Evolutionary conservation across 1,140 invertebrate species (phyloP).

Genomic region (Sitophilus oryzae): DNA sequence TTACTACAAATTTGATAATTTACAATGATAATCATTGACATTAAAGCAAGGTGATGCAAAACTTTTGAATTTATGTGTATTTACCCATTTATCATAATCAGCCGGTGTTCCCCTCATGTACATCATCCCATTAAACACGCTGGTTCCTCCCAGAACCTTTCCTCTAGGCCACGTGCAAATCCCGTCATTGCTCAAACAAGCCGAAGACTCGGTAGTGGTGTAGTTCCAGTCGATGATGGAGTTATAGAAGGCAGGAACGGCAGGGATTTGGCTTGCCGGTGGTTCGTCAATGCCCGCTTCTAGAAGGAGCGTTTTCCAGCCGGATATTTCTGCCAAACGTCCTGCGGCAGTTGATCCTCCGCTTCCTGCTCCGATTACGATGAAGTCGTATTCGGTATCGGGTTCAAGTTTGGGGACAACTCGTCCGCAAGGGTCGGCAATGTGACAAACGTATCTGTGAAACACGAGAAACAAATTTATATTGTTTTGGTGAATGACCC

Average conservation of each 20-base stretch:
- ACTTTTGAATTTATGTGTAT: no score
- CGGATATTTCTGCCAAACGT: slow-evolving; percentile 64
- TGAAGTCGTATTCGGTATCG: slow-evolving; percentile 12
- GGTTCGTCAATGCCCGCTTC: slow-evolving; percentile 57
- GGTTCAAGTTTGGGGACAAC: slow-evolving; percentile 9
- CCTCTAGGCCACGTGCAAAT: slow-evolving; percentile 49
- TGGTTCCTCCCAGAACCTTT: slow-evolving; percentile 55
- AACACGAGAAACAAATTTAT: background rate
- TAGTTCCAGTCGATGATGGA: slow-evolving; percentile 57
- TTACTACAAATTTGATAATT: no score
- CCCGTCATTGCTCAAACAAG: slow-evolving; percentile 49
- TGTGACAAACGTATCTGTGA: slow-evolving; percentile 5
- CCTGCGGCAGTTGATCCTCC: slow-evolving; percentile 73
- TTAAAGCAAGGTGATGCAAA: no score
- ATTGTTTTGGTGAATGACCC: background rate
- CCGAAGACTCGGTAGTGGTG: slow-evolving; percentile 51
- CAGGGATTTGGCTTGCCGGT: slow-evolving; percentile 1
- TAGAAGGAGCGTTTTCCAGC: slow-evolving; percentile 68
- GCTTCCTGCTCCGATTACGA: slow-evolving; percentile 52
- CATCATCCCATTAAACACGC: slow-evolving; percentile 58
- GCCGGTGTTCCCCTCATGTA: slow-evolving; percentile 55
- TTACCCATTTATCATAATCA: slow-evolving; percentile 48
- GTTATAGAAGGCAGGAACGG: slow-evolving; percentile 42
- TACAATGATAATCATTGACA: no score
- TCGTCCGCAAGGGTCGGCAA: slow-evolving; percentile 11